phyloP scores from a whole-genome alignment of 2,888 invertebrate species.

The Oxytorus armatus region DNA sequence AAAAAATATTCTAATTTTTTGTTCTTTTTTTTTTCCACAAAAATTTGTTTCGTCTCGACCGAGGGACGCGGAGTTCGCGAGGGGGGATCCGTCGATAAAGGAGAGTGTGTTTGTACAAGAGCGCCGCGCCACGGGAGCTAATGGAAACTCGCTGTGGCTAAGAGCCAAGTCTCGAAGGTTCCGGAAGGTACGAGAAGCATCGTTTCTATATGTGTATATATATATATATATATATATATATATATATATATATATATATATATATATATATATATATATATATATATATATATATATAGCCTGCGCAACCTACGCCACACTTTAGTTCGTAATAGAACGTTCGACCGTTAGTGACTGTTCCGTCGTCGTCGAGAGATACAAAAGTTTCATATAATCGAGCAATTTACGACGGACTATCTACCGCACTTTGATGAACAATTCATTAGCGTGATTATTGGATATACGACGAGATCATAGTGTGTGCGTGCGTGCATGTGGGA shows the following conservation, averaged over 20 bases:
- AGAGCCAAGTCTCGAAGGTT: constrained; percentile 87
- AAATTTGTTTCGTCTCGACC: neutral
- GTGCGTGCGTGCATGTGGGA: no score
- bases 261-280: neutral
- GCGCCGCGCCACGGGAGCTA: constrained; percentile 73
- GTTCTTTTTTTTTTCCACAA: neutral
- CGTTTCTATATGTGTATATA: constrained; percentile 88
- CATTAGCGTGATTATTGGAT: no score
- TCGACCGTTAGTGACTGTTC: constrained; percentile 59
- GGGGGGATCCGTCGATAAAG: no score
- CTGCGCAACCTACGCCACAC: constrained; percentile 85
- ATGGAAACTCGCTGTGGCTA: constrained; percentile 70
- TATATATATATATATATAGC: constrained; percentile 69
- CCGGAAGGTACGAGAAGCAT: constrained; percentile 87
- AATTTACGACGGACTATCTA: no score
- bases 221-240: neutral
- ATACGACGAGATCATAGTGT: no score
- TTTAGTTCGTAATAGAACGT: constrained; percentile 81
- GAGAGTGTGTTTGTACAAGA: constrained; percentile 21
- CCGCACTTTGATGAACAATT: no score
- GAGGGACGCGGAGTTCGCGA: no score
- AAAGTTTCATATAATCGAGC: no score
- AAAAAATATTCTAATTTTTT: no score
- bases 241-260: neutral
- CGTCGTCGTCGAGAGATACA: neutral